Evolutionary conservation across 2,113 vertebrate genomes (phyloP), one percentile per base, ranked within the genome.

Genomic region (Corydoras sp.): DNA sequence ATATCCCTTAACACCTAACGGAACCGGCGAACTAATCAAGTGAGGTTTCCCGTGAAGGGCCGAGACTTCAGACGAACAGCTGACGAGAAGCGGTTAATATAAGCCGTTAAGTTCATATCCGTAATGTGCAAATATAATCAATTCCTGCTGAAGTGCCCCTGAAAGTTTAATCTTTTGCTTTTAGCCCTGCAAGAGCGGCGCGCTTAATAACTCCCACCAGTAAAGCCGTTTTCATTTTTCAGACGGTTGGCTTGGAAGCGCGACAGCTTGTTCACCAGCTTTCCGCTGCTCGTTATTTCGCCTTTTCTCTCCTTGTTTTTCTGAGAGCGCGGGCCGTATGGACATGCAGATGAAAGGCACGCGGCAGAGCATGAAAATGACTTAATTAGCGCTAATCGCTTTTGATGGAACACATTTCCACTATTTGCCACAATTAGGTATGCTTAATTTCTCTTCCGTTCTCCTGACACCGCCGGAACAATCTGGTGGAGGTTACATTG

Each of bases 311-410:
- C 77, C 74, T 63, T 77, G 67, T 71, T 73, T 73, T 80, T 80
- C 81, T 65, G 51, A 72, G 77, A 68, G 69, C 56, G 71, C 65
- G 82, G 76, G 76, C 82, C 80, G 77, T 81, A 83, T 82, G 80
- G 64, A 71, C 74, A 69, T 81, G 80, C 86, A 86, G 85, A 88
- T 85, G 86, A 86, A 84, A 76, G 83, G 63, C 70, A 81, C 71
- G 85, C 82, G 87, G 79, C 83, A 82, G 84, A 84, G 86, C 87
- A 86, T 89, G 84, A 89, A 88, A 87, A 85, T 81, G 80, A 81
- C 85, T 88, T 89, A 90, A 89, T 90, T 89, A 87, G 83, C 77
- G 72, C 79, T 88, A 88, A 89, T 90, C 83, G 85, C 84, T 85
- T 89, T 82, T 86, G 85, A 88, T 86, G 83, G 77, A 87, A 85